These are phyloP conservation scores for Xyliphius kryptos DNA, from an alignment of 2,113 vertebrate species.

Conservation along the genomic window DNA sequence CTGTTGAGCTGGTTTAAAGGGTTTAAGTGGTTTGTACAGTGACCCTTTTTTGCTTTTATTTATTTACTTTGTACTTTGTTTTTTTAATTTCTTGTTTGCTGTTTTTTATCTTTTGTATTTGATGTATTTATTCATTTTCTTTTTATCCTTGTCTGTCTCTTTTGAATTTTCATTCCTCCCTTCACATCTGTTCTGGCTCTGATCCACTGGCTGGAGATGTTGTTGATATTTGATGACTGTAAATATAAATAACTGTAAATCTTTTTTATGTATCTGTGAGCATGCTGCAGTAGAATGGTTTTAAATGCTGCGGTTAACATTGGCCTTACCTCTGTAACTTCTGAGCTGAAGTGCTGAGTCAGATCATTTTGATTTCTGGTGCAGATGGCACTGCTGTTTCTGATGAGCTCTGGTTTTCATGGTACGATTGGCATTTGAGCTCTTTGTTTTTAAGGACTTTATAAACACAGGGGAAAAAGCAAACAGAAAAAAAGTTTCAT, in stretches of 20 bases:
- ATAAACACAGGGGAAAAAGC: too few species aligned
- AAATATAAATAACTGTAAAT: constrained; percentile 53
- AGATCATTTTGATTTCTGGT: too few species aligned
- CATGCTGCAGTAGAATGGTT: constrained; percentile 9
- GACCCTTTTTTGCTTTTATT: not conserved
- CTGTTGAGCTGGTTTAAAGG: constrained; percentile 19
- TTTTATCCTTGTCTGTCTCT: constrained; percentile 48
- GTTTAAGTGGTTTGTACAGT: constrained; percentile 17
- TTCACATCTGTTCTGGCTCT: constrained; percentile 61
- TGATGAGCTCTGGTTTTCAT: too few species aligned
- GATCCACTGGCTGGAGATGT: constrained; percentile 47
- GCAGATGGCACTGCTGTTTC: too few species aligned
- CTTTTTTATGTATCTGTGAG: not conserved
- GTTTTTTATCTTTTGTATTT: not conserved
- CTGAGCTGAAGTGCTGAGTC: not conserved
- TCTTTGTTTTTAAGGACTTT: too few species aligned
- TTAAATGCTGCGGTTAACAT: constrained; percentile 2
- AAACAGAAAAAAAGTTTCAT: too few species aligned
- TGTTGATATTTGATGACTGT: constrained; percentile 56
- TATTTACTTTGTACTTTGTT: constrained; percentile 11
- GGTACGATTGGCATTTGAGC: too few species aligned
- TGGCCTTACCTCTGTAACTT: not conserved
- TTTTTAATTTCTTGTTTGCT: constrained; percentile 29
- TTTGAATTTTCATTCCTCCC: constrained; percentile 44
- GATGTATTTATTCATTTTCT: constrained; percentile 28